Conservation (phyloP, 2,888 invertebrate genomes). For the Microctonus aethiopoides region DNA sequence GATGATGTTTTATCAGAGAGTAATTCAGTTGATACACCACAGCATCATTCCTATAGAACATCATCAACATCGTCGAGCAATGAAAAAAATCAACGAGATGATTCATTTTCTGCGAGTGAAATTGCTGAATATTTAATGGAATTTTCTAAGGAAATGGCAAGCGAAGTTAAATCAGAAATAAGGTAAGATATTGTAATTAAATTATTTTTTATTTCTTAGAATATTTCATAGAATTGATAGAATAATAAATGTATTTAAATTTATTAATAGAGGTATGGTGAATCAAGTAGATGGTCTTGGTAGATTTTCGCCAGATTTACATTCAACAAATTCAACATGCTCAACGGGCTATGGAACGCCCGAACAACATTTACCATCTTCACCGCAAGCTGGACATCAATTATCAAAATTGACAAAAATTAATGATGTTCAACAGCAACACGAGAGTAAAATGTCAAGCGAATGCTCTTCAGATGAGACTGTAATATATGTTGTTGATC, state of each 20-base stretch:
- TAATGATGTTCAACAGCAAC: constrained; percentile 58
- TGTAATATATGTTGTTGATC: constrained; percentile 65
- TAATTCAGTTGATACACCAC: constrained; percentile 68
- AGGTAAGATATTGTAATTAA: constrained; percentile 69
- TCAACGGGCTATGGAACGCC: constrained; percentile 58
- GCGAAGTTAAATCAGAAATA: constrained; percentile 82
- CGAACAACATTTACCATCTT: constrained; percentile 48
- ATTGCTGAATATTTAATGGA: constrained; percentile 83
- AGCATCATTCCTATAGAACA: constrained; percentile 54
- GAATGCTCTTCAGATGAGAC: constrained; percentile 67
- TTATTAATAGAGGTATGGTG: constrained; percentile 60
- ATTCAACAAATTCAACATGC: constrained; percentile 24
- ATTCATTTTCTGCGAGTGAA: constrained; percentile 80
- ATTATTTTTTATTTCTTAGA: neutral
- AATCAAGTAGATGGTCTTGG: constrained; percentile 76
- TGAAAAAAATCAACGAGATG: constrained; percentile 68
- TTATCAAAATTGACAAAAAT: constrained; percentile 49
- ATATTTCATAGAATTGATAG: no score
- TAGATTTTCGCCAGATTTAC: constrained; percentile 44
- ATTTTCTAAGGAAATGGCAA: constrained; percentile 82
- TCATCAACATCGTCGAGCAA: constrained; percentile 41
- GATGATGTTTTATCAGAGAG: constrained; percentile 82
- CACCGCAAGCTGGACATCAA: constrained; percentile 36
- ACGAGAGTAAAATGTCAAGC: constrained; percentile 65
- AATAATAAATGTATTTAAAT: no score